These are phyloP conservation scores for Melanocharis versteri DNA, from an alignment of 2,113 vertebrate genomes.

Conservation along the genomic window DNA sequence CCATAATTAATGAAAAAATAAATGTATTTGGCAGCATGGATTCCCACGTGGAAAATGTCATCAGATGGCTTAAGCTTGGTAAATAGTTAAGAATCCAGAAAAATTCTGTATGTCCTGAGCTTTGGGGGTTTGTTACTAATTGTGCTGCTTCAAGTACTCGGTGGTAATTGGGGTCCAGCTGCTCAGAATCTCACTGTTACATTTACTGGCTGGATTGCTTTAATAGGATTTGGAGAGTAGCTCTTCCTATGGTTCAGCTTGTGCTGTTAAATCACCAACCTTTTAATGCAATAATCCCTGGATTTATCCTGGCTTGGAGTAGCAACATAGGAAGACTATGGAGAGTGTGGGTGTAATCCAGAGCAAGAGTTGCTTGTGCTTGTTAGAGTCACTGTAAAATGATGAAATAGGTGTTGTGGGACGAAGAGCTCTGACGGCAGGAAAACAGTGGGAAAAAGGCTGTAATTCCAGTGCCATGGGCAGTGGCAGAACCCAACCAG, in stretches of 20 bases:
- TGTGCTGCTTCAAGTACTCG: background rate
- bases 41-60: background rate
- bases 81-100: background rate
- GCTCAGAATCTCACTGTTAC: conserved; percentile 7
- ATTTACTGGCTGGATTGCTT: conserved; percentile 15
- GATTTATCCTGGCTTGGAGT: background rate
- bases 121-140: background rate
- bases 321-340: background rate
- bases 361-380: background rate
- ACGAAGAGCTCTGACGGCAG: background rate
- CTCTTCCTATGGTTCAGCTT: background rate
- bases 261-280: background rate
- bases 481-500: background rate
- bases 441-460: background rate
- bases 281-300: conserved; percentile 26
- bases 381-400: background rate
- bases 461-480: background rate
- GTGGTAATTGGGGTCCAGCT: conserved; percentile 37
- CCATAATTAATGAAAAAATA: background rate
- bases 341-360: background rate
- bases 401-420: background rate
- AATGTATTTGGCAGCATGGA: background rate
- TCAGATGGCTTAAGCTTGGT: background rate
- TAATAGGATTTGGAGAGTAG: conserved; percentile 33
- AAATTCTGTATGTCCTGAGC: background rate